phyloP scores from a whole-genome alignment of 2,888 invertebrate species.

The Apotomis capreana region DNA sequence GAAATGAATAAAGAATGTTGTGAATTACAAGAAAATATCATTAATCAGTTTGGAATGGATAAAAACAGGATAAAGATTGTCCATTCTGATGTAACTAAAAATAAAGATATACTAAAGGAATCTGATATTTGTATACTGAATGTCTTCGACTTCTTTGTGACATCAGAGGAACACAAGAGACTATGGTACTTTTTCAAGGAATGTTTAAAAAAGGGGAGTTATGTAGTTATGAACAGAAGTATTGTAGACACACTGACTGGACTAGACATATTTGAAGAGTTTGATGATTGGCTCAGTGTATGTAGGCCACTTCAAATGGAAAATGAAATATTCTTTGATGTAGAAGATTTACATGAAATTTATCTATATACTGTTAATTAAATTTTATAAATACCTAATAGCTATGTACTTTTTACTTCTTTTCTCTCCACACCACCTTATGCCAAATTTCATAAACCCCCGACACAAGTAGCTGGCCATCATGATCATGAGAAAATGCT shows the following conservation, averaged over 20 bases:
- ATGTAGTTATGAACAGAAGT: slow-evolving; percentile 84
- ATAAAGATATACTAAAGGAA: slow-evolving; percentile 76
- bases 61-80: slow-evolving; percentile 80
- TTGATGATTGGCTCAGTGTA: slow-evolving; percentile 76
- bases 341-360: slow-evolving; percentile 70
- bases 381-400: slow-evolving; percentile 48
- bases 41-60: slow-evolving; percentile 80
- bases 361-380: slow-evolving; percentile 76
- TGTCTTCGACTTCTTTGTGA: slow-evolving; percentile 87
- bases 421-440: neutral
- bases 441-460: neutral
- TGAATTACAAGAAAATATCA: slow-evolving; percentile 83
- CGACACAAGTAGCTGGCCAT: too few relatives aligned
- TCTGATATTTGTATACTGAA: slow-evolving; percentile 87
- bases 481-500: too few relatives aligned
- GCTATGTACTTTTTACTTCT: neutral
- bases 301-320: slow-evolving; percentile 71
- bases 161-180: slow-evolving; percentile 81
- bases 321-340: slow-evolving; percentile 74
- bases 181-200: slow-evolving; percentile 85
- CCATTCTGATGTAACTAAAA: slow-evolving; percentile 83
- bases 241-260: slow-evolving; percentile 79
- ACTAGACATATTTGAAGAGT: slow-evolving; percentile 75
- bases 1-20: slow-evolving; percentile 88
- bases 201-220: slow-evolving; percentile 80